Evolutionary conservation across 2,113 vertebrate species (phyloP), one percentile per base, ranked within the genome.

Genomic region (Bufo bufo): DNA sequence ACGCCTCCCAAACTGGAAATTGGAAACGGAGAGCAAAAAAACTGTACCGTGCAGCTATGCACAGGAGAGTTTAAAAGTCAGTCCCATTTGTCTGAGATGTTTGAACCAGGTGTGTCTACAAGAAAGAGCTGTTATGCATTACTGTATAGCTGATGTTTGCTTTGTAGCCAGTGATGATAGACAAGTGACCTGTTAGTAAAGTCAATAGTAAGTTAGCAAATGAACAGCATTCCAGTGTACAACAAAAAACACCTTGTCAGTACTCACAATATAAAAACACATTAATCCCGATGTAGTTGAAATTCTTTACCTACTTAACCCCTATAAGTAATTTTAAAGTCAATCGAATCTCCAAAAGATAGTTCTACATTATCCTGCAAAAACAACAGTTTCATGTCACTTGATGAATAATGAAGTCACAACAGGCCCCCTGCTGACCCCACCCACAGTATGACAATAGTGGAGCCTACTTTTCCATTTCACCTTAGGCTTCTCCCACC

Each of bases 61-160:
- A 91, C 92, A 92, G 92, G 90, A 91, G 85, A 87, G 91, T 19
- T 91, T 79, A 88, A 79, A 91, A 92, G 94, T 92, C 92, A 92
- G 92, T 94, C 93, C 92, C 92, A 92, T 92, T 92, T 89, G 91
- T 90, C 87, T 91, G 89, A 90, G 92, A 94, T 95, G 93, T 95
- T 95, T 95, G 92, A 95, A 90, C 93, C 95, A 96, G 94, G 94
- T 95, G 95, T 91, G 94, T 90, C 90, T 92, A 91, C 85, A 89
- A 82, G 82, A 85, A 93, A 94, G 92, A 92, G 90, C 91, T 91
- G 89, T 89, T 89, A 93, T 93, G 93, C 77, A 85, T 92, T 89
- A 91, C 91, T 91, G 91, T 92, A 91, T 91, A 90, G 84, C 90
- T 90, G 84, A 12, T 95, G 94, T 95, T 94, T 95, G 93, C 91